Percentiles rank a stretch among this genome's conserved stretches.
phyloP scores from a whole-genome alignment of 2,113 vertebrate species.

The Piaya cayana region DNA sequence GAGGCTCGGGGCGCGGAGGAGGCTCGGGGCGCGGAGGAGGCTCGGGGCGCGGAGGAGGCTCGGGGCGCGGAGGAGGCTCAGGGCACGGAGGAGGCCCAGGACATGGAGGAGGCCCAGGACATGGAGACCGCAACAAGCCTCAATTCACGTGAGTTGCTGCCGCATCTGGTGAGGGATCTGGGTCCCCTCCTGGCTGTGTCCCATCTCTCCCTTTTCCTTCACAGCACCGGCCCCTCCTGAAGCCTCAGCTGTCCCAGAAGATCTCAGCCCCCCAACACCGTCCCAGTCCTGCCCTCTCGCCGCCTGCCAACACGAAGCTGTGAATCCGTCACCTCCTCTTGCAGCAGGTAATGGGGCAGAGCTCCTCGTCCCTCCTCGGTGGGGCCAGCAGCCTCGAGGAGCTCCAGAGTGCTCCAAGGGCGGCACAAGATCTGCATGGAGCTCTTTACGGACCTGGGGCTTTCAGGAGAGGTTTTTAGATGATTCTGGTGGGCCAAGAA shows the following conservation, averaged over 20 bases:
- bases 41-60: no score
- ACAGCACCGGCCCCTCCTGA: rapidly evolving
- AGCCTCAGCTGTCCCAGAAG: rapidly evolving
- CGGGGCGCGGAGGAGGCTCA: no score
- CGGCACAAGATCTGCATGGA: neutral
- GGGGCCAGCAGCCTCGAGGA: neutral
- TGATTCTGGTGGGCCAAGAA: rapidly evolving
- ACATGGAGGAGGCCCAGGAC: no score
- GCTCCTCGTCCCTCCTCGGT: neutral
- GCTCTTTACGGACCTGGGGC: neutral
- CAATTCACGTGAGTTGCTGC: neutral
- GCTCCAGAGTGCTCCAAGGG: rapidly evolving
- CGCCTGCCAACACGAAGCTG: rapidly evolving
- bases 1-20: neutral
- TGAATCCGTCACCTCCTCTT: neutral
- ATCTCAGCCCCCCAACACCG: rapidly evolving
- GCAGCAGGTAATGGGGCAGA: neutral
- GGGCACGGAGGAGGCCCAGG: no score
- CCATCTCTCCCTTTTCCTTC: neutral
- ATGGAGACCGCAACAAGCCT: rapidly evolving
- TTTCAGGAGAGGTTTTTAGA: neutral
- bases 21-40: rapidly evolving
- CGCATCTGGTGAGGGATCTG: neutral
- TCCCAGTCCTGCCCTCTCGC: neutral
- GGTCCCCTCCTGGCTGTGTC: neutral